Evolutionary conservation across 2,797 vertebrate species (phyloP), one percentile per base, ranked within the genome.

Genomic region (Myripristis murdjan): DNA sequence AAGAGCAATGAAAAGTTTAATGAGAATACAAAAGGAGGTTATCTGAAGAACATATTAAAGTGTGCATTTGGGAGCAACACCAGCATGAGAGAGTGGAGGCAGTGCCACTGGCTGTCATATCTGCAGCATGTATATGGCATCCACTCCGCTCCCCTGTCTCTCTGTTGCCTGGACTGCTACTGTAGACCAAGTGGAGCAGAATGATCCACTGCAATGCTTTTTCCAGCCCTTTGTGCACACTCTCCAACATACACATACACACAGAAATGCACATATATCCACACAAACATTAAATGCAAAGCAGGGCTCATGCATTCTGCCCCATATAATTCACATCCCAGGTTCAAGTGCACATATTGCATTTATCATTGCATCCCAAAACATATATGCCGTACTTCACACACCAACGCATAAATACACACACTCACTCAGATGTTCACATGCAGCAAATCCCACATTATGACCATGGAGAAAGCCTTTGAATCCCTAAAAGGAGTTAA

Each of bases 121-220:
- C 77, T 81, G 77, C 64, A 43, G 26, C 54, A 68, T 18, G 44
- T n/a, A 51, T 72, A 73, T 72, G 82, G 79, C 67, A 26, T 74
- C 80, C 56, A 71, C 75, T 64, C 23, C 74, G 75, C 41, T 22
- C 11, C 55, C 22, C 59, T 59, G 69, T 58, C 31, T 77, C 64
- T 80, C 69, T 71, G 74, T 64, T 70, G 81, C 81, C 82, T 70
- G 62, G 41, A 55, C 80, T 57, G 83, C 73, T 84, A 83, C 81
- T 86, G 88, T 88, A 85, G 78, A 87, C 82, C 91, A 94, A 94
- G 91, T 94, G 90, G 92, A 93, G 93, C 94, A 93, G 92, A 95
- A 94, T 95, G 92, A 94, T 95, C 87, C 85, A 89, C 88, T 86
- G 85, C 90, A 89, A 86, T 85, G 82, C 65, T 70, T 87, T 87